Evolutionary conservation across 2,797 vertebrate genomes (phyloP).

Genomic region (Microhierax caerulescens): DNA sequence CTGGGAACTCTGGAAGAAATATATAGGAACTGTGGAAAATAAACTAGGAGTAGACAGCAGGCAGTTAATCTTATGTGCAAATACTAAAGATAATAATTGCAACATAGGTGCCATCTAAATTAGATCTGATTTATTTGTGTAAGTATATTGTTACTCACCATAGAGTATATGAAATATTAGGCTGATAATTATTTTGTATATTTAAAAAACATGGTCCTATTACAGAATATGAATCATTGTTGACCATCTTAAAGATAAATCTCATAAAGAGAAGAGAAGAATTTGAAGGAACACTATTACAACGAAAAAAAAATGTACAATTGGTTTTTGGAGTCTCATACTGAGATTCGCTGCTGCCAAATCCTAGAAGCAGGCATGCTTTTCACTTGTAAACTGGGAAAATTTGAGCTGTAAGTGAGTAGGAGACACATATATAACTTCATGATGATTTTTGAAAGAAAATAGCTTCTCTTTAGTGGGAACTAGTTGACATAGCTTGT

Average conservation of each 20-base stretch:
- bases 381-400: background rate
- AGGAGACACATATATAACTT: background rate
- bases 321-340: background rate
- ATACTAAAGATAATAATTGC: background rate
- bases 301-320: background rate
- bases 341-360: background rate
- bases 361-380: background rate
- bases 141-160: background rate
- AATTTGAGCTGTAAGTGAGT: background rate
- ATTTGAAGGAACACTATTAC: background rate
- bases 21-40: background rate
- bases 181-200: background rate
- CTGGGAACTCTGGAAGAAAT: background rate
- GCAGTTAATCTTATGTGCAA: background rate
- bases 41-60: background rate
- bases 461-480: background rate
- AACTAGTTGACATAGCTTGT: background rate
- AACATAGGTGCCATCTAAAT: background rate
- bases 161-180: background rate
- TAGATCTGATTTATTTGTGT: background rate
- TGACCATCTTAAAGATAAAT: background rate
- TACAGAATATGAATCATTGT: background rate
- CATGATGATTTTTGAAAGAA: background rate
- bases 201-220: background rate
- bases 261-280: background rate